Base-by-base conservation (phyloP, 2,888 invertebrate species). In the Tuta absoluta region DNA sequence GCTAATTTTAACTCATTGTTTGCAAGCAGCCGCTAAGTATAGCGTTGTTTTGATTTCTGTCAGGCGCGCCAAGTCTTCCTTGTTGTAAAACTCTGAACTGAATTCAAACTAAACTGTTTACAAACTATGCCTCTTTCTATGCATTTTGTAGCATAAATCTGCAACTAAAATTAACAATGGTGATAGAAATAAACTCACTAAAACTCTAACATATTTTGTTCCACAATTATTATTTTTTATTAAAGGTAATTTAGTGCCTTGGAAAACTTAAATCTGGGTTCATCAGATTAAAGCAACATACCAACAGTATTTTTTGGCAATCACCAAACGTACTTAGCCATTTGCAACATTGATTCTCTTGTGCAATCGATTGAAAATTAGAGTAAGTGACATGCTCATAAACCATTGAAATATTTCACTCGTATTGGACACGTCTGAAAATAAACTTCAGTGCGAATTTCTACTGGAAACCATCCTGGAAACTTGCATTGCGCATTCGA, bases 11-110 rank as follows among this genome's bases (percentile, higher is more conserved):
- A 14, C 21, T 23, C 51, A 53, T 53, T 53, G 51, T 53, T 24
- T 24, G 51, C 51, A 14, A 5, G 21, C 23, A 14, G 51, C 14
- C 23, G 51, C 51, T 53, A 53, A 53, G 24, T 53, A 53, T 53
- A 23, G 23, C 11, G 8, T 12, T 53, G 51, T 53, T 53, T 53
- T 53, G 51, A 53, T 53, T 53, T 53, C 51, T 53, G 51, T 24
- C 51, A 53, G 24, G 23, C 23, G n/a, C 45, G 45, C 45, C 17
- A 45, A n/a, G 45, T 45, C 45, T 45, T 45, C 45, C 45, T 45
- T 45, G 45, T 45, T 45, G 4, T 33, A 33, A 33, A 33, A 33
- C 33, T 45, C 17, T 17, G 45, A 45, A 45, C 45, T 45, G 45
- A n/a, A 45, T 17, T 45, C 45, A 45, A 45, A 45, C n/a, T n/a